phyloP scores from a whole-genome alignment of 2,888 invertebrate genomes.

The Chirona hameri region DNA sequence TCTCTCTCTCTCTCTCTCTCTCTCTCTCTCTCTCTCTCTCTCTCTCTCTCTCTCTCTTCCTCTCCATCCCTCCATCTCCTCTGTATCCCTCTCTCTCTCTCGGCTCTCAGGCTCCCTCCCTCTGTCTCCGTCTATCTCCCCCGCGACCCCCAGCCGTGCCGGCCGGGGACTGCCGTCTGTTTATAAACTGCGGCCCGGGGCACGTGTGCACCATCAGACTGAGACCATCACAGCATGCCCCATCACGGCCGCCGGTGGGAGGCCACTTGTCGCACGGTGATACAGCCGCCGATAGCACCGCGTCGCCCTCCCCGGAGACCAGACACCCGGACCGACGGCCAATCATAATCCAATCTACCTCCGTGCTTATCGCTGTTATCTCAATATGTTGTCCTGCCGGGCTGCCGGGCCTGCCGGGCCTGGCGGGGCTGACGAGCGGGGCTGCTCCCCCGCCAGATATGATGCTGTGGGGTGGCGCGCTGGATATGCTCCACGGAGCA shows the following conservation, averaged over 20 bases:
- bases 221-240: conserved; percentile 8
- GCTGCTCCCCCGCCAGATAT: background rate
- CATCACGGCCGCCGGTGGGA: conserved; percentile 11
- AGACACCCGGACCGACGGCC: background rate
- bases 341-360: conserved; percentile 1
- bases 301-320: background rate
- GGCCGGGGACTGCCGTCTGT: background rate
- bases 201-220: conserved; percentile 12
- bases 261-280: background rate
- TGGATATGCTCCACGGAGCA: background rate
- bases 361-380: conserved; percentile 10
- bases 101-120: too few relatives aligned
- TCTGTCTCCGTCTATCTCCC: background rate
- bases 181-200: background rate
- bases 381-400: background rate
- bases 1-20: too few relatives aligned
- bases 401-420: background rate
- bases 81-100: too few relatives aligned
- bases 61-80: too few relatives aligned
- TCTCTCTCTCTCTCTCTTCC: too few relatives aligned
- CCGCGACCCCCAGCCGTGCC: background rate
- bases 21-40: too few relatives aligned
- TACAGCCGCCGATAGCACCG: background rate
- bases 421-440: too few relatives aligned
- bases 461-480: background rate